Evolutionary conservation across 2,888 invertebrate genomes (phyloP).

Genomic region (Amphipyra tragopoginis): DNA sequence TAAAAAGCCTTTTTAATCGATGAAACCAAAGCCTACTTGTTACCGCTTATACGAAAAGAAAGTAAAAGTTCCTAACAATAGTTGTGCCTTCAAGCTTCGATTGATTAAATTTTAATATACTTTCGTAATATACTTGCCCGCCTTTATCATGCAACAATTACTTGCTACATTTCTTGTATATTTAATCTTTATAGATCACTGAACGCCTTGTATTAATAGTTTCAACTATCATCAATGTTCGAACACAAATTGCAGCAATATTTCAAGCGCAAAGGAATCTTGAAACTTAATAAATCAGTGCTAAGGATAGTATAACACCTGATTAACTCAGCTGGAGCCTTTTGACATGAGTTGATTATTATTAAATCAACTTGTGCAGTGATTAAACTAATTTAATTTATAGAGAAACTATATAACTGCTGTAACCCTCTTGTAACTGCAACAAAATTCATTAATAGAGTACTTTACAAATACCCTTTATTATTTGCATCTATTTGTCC

Average conservation of each 20-base stretch:
- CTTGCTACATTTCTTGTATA: slow-evolving; percentile 31
- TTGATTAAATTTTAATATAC: slow-evolving; percentile 24
- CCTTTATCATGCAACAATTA: slow-evolving; percentile 51
- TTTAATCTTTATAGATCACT: slow-evolving; percentile 18
- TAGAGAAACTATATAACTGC: neutral
- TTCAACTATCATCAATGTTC: slow-evolving; percentile 18
- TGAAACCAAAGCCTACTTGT: slow-evolving; percentile 13
- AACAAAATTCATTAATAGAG: neutral
- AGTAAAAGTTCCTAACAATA: slow-evolving; percentile 8
- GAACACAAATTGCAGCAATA: slow-evolving; percentile 19
- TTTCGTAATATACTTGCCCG: slow-evolving; percentile 29
- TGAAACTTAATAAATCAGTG: slow-evolving; percentile 7
- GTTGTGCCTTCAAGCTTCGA: neutral
- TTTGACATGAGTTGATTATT: neutral
- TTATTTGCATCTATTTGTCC: neutral
- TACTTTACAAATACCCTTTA: neutral
- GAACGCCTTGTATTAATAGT: slow-evolving; percentile 33
- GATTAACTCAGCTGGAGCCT: neutral
- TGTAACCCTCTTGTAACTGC: neutral
- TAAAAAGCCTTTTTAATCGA: slow-evolving; percentile 45
- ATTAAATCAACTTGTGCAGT: neutral
- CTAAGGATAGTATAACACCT: slow-evolving; percentile 12
- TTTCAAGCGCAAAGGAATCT: slow-evolving; percentile 4
- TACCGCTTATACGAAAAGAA: slow-evolving; percentile 7
- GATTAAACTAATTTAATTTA: neutral